Evolutionary conservation across 2,888 invertebrate species (phyloP), one percentile per base, ranked within the genome.

Genomic region (Tineola bisselliella): DNA sequence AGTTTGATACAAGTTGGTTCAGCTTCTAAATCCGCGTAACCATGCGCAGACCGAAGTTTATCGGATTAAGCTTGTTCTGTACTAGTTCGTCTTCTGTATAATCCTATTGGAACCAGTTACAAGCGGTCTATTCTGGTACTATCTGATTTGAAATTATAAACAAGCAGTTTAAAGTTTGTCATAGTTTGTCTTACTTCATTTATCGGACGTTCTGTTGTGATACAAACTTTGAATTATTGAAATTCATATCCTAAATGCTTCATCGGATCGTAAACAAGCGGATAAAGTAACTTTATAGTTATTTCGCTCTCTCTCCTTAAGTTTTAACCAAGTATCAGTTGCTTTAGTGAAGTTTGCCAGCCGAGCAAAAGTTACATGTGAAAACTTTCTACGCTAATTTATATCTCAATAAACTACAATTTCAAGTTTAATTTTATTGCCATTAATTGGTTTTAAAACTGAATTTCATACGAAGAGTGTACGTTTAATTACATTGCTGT

Each of bases 1-100:
- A 54, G 54, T 54, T 54, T 25, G 54, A 54, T 54, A 54, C 54
- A 54, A 54, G 54, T 54, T 54, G 54, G 54, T 54, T 25, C 54
- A 84, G 82, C 80, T 82, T 77, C 81, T 76, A 79, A 81, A 81
- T 84, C 81, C 77, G 78, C 77, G 79, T 79, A 76, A 78, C 83
- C 81, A 80, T 83, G 78, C 82, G 76, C 75, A 70, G 30, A 60
- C 33, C 59, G 72, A 81, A 83, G 76, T 81, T 79, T 71, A 69
- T 70, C 69, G 75, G 75, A 74, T 76, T 83, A 82, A 82, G 80
- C 81, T 74, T 72, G 77, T 78, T 79, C 58, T 72, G 77, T 78
- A 78, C 58, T 71, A 71, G 71, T 75, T 70, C 72, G 69, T 62
- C 62, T 56, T 60, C 60, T 52, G 17, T 18, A 70, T 77, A 77